phyloP scores from a whole-genome alignment of 2,888 invertebrate genomes.

The Pseudoips prasinana region DNA sequence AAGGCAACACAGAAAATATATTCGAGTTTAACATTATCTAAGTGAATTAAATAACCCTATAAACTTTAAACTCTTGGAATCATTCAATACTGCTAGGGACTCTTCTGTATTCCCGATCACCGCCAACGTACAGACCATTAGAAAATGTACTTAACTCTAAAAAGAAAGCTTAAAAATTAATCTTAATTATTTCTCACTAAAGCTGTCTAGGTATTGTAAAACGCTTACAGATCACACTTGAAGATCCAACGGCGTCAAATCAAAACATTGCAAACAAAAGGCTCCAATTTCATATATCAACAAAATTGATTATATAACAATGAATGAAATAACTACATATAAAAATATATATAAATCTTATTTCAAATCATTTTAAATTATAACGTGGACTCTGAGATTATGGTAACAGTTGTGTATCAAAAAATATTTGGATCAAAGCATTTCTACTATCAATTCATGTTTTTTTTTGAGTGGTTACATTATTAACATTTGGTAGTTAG shows the following conservation, averaged over 20 bases:
- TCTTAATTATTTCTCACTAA: conserved; percentile 61
- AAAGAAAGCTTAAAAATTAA: conserved; percentile 60
- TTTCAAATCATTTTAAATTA: conserved; percentile 65
- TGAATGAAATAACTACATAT: conserved; percentile 73
- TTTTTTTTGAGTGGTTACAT: conserved; percentile 3
- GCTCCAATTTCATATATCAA: conserved; percentile 46
- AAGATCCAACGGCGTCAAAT: conserved; percentile 40
- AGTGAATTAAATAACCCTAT: no score
- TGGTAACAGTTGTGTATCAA: conserved; percentile 15
- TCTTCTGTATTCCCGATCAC: conserved; percentile 22
- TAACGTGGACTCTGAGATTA: conserved; percentile 19
- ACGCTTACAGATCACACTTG: conserved; percentile 28
- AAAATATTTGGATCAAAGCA: conserved; percentile 5
- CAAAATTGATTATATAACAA: conserved; percentile 76
- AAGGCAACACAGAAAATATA: conserved; percentile 17
- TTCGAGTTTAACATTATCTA: background rate
- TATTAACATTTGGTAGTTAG: conserved; percentile 5
- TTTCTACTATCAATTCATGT: conserved; percentile 8
- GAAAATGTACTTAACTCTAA: conserved; percentile 54
- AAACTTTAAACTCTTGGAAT: background rate
- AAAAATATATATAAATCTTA: conserved; percentile 80
- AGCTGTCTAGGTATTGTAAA: conserved; percentile 56
- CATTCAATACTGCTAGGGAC: no score
- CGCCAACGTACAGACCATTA: conserved; percentile 28
- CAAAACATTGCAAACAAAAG: conserved; percentile 34